Evolutionary conservation across 2,888 invertebrate species (phyloP).

Genomic region (Nomada ferruginata): DNA sequence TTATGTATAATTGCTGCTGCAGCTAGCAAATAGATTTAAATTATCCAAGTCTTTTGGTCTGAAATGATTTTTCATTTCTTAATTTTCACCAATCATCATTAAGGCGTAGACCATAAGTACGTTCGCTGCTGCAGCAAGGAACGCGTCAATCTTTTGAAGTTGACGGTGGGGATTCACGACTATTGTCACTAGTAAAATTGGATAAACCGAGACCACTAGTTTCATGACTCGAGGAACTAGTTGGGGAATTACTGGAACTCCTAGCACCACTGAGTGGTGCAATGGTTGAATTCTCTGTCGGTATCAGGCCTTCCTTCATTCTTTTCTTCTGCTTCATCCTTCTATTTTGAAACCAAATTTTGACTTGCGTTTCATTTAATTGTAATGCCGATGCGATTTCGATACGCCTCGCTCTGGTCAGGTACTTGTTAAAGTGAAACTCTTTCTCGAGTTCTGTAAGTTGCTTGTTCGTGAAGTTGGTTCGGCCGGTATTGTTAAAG

Average conservation of each 20-base stretch:
- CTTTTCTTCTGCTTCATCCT: constrained; percentile 99
- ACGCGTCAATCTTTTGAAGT: constrained; percentile 79
- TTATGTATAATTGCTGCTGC: constrained; percentile 34
- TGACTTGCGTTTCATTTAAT: constrained; percentile 98
- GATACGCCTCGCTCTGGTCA: constrained; percentile 97
- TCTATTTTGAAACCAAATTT: constrained; percentile 99
- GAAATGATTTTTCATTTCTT: neutral
- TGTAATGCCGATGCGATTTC: constrained; percentile 98
- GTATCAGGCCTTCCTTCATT: constrained; percentile 95
- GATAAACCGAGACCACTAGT: constrained; percentile 73
- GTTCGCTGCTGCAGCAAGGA: constrained; percentile 62
- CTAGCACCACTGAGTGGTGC: constrained; percentile 80
- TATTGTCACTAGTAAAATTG: constrained; percentile 88
- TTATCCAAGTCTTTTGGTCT: neutral
- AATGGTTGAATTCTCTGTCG: constrained; percentile 85
- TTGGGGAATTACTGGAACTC: constrained; percentile 82
- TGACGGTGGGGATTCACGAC: constrained; percentile 87
- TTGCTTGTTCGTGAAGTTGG: constrained; percentile 99
- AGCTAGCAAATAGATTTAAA: constrained; percentile 32
- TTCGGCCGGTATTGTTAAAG: constrained; percentile 94
- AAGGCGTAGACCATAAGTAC: constrained; percentile 54
- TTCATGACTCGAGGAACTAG: constrained; percentile 79
- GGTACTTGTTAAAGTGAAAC: constrained; percentile 99
- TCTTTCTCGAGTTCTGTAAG: constrained; percentile 99
- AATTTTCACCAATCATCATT: constrained; percentile 57